Evolutionary conservation across 2,113 vertebrate genomes (phyloP).

Genomic region (Melanostigma gelatinosum): DNA sequence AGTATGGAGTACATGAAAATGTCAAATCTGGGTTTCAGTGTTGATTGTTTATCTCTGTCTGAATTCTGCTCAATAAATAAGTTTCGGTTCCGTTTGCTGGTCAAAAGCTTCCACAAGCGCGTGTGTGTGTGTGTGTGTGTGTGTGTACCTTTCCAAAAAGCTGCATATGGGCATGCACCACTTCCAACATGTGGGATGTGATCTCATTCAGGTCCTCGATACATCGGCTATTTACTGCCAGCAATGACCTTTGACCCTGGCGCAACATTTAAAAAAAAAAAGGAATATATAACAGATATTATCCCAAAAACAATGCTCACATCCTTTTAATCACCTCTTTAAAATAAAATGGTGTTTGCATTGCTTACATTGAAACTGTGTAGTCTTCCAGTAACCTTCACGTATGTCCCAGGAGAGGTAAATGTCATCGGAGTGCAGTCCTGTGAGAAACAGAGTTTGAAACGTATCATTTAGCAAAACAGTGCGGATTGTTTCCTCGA

Average conservation of each 20-base stretch:
- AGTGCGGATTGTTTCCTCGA: not conserved
- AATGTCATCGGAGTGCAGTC: constrained; percentile 70
- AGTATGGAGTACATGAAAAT: not conserved
- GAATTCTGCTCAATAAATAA: not conserved
- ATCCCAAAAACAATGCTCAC: not conserved
- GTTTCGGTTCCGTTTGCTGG: not conserved
- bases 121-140: no score
- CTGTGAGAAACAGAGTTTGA: constrained; percentile 62
- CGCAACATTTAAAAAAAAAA: not conserved
- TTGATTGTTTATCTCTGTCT: not conserved
- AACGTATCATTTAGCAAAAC: not conserved
- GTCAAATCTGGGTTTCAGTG: not conserved
- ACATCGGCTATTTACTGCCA: constrained; percentile 85
- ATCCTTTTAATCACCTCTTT: not conserved
- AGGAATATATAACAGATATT: not conserved
- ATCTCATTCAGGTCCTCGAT: constrained; percentile 91
- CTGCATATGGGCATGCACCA: constrained; percentile 87
- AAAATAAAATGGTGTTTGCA: not conserved
- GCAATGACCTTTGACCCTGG: constrained; percentile 88
- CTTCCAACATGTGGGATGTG: constrained; percentile 89
- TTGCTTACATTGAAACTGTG: constrained; percentile 83
- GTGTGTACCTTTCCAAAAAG: constrained; percentile 44
- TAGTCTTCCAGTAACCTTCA: constrained; percentile 88
- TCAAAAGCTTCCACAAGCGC: not conserved
- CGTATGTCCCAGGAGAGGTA: constrained; percentile 86